Evolutionary conservation across 1,140 invertebrate species (phyloP).

Genomic region (Apolygus lucorum): DNA sequence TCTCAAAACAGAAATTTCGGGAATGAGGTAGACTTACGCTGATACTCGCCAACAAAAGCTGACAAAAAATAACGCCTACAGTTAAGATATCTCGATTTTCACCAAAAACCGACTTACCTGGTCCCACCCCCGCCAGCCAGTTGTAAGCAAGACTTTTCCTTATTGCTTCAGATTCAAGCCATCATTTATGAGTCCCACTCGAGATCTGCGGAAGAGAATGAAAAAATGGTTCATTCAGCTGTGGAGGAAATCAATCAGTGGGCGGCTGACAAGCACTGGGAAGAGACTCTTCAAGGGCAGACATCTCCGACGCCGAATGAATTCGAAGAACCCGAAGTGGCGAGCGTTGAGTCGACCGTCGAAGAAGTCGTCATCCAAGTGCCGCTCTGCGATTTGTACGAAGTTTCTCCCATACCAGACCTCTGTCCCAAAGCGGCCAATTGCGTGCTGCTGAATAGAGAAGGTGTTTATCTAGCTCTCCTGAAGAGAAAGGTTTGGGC

Average conservation of each 20-base stretch:
- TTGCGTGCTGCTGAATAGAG: conserved; percentile 42
- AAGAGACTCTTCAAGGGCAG: conserved; percentile 37
- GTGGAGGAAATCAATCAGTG: conserved; percentile 52
- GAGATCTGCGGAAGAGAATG: conserved; percentile 54
- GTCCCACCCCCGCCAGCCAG: too few species aligned
- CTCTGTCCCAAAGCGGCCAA: conserved; percentile 44
- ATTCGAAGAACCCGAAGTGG: not conserved
- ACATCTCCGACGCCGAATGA: conserved; percentile 12
- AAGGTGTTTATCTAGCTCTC: conserved; percentile 59
- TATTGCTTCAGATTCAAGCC: conserved; percentile 50
- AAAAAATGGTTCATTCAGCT: conserved; percentile 50
- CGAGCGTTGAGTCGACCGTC: conserved; percentile 13
- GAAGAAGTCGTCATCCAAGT: conserved; percentile 39
- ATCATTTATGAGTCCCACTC: conserved; percentile 62
- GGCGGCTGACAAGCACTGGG: conserved; percentile 50
- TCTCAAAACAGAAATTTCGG: too few species aligned
- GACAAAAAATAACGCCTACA: too few species aligned
- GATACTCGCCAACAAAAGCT: too few species aligned
- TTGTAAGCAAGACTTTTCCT: too few species aligned
- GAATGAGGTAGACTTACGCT: too few species aligned
- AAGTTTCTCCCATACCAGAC: conserved; percentile 47
- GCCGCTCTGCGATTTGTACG: conserved; percentile 62
- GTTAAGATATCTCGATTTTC: too few species aligned
- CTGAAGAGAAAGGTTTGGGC: conserved; percentile 45
- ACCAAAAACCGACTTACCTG: too few species aligned